Evolutionary conservation across 2,797 vertebrate genomes (phyloP), one percentile per base, ranked within the genome.

Genomic region (Malurus splendens): DNA sequence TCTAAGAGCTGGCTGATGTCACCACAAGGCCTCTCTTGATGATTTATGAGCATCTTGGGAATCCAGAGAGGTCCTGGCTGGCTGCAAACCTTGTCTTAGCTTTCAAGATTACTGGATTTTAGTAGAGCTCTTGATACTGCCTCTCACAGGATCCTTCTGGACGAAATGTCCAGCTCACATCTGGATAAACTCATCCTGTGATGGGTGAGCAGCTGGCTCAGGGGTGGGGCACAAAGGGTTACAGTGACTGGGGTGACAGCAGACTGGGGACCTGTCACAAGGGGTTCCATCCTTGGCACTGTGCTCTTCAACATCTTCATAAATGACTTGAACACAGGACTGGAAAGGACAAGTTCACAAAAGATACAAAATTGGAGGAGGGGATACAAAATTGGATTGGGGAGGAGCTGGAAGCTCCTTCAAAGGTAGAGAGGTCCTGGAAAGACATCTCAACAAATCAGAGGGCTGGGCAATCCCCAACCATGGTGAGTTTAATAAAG

Each of bases 371-470:
- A 54, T 4, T 24, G 28, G n/a, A n/a, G n/a, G n/a, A n/a, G n/a
- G n/a, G n/a, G 5, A 16, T 19, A 47, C 19, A 32, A 17, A 47
- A 54, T 4, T 24, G 28, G n/a, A n/a, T n/a, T n/a, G n/a, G n/a
- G 12, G 41, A 54, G 48, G 19, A 62, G 48, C 15, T 62, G 28
- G 2, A 62, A 48, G 7, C 16, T 10, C 24, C 24, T 24, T 39
- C 3, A 3, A 55, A n/a, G 5, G 20, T 41, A 39, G 48, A 23
- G 28, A 24, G 19, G 7, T 16, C 66, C 48, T 39, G 28, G 2
- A 55, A 33, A 55, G 14, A 32, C 23, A 55, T 23, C 7, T 0
- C 0, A 3, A 23, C 28, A 39, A 45, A 39, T 45, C 4, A 39
- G 18, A 54, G 18, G 15, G 3, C 4, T 23, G 48, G 24, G 30